Conservation (phyloP, 2,797 vertebrate genomes). For the Melanotaenia trifasciata region DNA sequence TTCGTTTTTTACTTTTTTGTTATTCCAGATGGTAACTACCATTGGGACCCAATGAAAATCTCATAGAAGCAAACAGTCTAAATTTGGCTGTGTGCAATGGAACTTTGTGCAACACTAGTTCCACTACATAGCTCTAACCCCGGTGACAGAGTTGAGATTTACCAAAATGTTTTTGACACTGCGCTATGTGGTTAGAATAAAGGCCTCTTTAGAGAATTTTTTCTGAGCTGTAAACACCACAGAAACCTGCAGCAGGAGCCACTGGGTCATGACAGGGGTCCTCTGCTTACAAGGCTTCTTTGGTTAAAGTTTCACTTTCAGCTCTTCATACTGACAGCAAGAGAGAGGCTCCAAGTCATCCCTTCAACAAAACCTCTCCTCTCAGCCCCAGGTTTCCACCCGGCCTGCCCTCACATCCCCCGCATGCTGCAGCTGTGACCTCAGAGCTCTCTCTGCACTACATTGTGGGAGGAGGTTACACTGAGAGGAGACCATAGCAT, state of each 20-base stretch:
- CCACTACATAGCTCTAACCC: no score
- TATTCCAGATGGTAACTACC: no score
- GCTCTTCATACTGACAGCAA: constrained; percentile 66
- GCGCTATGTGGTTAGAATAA: background rate
- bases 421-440: constrained; percentile 76
- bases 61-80: no score
- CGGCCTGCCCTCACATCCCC: constrained; percentile 67
- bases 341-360: constrained; percentile 67
- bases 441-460: constrained; percentile 64
- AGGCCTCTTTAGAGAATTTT: background rate
- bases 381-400: constrained; percentile 66
- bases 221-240: constrained; percentile 59
- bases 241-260: constrained; percentile 71
- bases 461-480: constrained; percentile 68
- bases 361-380: constrained; percentile 59
- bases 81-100: no score
- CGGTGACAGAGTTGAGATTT: background rate
- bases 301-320: constrained; percentile 74
- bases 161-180: background rate
- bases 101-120: no score
- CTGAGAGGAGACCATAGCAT: constrained; percentile 46
- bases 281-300: constrained; percentile 58
- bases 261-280: constrained; percentile 57
- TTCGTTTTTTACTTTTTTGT: no score
- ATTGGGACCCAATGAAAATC: no score